These are phyloP conservation scores for Lasiurus borealis DNA, from an alignment of 2,113 vertebrate genomes.

Conservation along the genomic window DNA sequence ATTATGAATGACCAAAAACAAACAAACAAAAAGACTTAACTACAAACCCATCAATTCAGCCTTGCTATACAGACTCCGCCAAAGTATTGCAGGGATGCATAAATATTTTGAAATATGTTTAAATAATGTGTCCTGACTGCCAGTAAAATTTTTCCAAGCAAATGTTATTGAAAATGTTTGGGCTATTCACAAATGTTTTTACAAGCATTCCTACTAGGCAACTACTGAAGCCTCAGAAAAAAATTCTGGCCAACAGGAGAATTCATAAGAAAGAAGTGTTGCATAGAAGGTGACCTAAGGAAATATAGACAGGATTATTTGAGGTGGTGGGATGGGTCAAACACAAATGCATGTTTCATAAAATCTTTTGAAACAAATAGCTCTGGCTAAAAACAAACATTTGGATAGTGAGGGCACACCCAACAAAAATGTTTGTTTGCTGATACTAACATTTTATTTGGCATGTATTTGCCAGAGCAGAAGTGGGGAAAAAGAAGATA, in stretches of 20 bases:
- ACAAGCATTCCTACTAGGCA: constrained; percentile 79
- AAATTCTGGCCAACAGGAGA: constrained; percentile 62
- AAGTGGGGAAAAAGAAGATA: constrained; percentile 72
- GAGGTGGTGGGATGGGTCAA: constrained; percentile 59
- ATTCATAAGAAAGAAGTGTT: constrained; percentile 67
- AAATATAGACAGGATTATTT: constrained; percentile 60
- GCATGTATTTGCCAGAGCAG: constrained; percentile 51
- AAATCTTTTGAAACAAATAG: constrained; percentile 74
- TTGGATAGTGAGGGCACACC: constrained; percentile 65
- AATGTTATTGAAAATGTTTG: constrained; percentile 84
- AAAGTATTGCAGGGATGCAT: constrained; percentile 78
- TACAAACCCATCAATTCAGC: constrained; percentile 69
- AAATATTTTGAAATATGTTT: constrained; percentile 85
- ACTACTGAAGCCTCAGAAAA: constrained; percentile 74
- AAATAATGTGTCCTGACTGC: constrained; percentile 81
- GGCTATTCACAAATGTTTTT: constrained; percentile 81
- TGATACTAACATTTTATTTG: constrained; percentile 74
- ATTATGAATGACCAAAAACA: constrained; percentile 70
- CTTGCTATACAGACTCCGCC: constrained; percentile 62
- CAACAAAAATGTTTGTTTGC: constrained; percentile 78
- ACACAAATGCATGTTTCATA: constrained; percentile 70
- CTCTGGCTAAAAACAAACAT: constrained; percentile 69
- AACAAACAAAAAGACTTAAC: constrained; percentile 66
- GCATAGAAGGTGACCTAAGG: constrained; percentile 66
- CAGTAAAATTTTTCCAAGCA: constrained; percentile 83